Evolutionary conservation across 2,888 invertebrate genomes (phyloP).

Genomic region (Tetanocera ferruginea): DNA sequence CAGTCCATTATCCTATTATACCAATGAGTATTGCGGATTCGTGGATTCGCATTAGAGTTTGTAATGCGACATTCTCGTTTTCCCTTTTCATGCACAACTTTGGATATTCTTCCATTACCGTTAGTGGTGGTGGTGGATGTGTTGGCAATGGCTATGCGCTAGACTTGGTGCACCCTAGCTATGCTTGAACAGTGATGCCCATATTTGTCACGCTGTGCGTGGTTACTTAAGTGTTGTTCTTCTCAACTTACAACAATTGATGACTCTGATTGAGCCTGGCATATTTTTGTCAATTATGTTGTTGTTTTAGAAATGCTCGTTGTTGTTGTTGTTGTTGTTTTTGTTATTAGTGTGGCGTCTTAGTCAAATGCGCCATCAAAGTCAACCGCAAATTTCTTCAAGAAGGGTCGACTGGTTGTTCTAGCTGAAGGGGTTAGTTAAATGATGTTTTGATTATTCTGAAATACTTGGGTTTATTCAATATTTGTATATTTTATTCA

Average conservation of each 20-base stretch:
- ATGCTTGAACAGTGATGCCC: background rate
- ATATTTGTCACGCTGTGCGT: conserved; percentile 40
- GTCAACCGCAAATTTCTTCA: conserved; percentile 12
- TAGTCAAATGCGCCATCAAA: background rate
- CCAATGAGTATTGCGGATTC: conserved; percentile 24
- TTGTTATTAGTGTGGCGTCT: background rate
- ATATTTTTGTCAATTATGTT: conserved; percentile 30
- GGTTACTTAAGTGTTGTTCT: conserved; percentile 30
- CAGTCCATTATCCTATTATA: conserved; percentile 39
- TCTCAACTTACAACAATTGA: conserved; percentile 24
- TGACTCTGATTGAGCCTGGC: conserved; percentile 34
- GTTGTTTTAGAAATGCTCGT: conserved; percentile 16
- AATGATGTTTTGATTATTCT: conserved; percentile 1
- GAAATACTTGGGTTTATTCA: background rate
- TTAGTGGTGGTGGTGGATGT: background rate
- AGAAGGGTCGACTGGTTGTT: background rate
- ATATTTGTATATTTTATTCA: background rate
- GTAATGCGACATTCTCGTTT: conserved; percentile 27
- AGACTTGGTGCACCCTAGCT: background rate
- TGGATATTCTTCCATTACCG: background rate
- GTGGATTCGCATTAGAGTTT: conserved; percentile 24
- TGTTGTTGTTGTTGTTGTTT: conserved; percentile 10
- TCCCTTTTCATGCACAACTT: conserved; percentile 10
- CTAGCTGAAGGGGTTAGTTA: background rate
- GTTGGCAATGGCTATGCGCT: background rate